phyloP scores from a whole-genome alignment of 2,113 vertebrate genomes.

The Silurus meridionalis region DNA sequence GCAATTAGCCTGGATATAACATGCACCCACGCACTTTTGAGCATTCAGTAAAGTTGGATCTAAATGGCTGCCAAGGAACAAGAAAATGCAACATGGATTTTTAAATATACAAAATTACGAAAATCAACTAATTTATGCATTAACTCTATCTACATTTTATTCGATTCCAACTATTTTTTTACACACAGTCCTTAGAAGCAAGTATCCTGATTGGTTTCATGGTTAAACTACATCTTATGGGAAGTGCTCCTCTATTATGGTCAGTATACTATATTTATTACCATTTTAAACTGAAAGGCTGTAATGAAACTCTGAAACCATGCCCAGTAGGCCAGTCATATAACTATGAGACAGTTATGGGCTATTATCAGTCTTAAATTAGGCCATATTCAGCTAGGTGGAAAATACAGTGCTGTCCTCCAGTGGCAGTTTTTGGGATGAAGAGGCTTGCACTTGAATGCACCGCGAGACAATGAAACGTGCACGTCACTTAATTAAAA shows the following conservation, averaged over 20 bases:
- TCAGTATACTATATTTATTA: slow-evolving; percentile 12
- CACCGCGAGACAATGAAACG: slow-evolving; percentile 61
- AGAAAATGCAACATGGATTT: not conserved
- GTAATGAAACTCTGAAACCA: slow-evolving; percentile 26
- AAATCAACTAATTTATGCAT: not conserved
- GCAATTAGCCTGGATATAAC: slow-evolving; percentile 17
- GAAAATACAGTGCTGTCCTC: slow-evolving; percentile 67
- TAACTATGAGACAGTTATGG: slow-evolving; percentile 55
- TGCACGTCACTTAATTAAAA: slow-evolving; percentile 71
- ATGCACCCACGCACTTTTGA: not conserved
- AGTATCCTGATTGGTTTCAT: not conserved
- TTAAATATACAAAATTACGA: not conserved
- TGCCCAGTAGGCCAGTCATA: slow-evolving; percentile 47
- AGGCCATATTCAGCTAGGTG: slow-evolving; percentile 67
- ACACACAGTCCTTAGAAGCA: not conserved
- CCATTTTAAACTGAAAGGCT: not conserved
- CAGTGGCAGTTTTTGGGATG: slow-evolving; percentile 64
- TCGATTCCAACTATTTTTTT: no score
- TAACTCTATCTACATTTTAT: no score
- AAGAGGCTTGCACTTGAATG: slow-evolving; percentile 61
- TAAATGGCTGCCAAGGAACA: not conserved
- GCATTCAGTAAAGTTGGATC: not conserved
- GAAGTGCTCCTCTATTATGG: slow-evolving; percentile 11
- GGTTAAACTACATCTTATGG: not conserved
- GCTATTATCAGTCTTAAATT: slow-evolving; percentile 66